These are phyloP conservation scores for Manacus vitellinus DNA, from an alignment of 2,113 vertebrate species.

Conservation along the genomic window DNA sequence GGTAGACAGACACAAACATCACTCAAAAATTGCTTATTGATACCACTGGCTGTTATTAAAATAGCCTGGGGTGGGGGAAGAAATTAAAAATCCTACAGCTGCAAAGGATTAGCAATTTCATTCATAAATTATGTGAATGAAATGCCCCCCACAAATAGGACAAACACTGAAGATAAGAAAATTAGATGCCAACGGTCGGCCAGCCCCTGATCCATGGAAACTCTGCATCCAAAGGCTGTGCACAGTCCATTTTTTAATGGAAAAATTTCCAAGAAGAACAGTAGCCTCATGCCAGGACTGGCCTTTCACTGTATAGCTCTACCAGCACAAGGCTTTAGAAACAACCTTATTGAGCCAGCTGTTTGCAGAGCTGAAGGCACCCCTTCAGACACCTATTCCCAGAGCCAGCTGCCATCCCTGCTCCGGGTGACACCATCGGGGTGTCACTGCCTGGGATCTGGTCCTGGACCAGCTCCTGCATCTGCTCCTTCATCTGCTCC, in stretches of 20 bases:
- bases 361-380: background rate
- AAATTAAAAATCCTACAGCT: background rate
- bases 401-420: background rate
- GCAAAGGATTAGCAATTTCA: background rate
- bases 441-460: background rate
- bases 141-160: background rate
- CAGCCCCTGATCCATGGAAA: background rate
- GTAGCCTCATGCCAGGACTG: background rate
- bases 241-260: background rate
- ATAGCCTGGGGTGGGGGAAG: background rate
- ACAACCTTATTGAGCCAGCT: background rate
- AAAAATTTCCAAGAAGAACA: background rate
- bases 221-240: background rate
- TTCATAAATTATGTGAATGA: background rate
- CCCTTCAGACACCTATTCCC: background rate
- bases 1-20: background rate
- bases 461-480: conserved; percentile 24
- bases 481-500: conserved; percentile 15
- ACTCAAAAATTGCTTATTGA: background rate
- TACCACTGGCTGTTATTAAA: background rate
- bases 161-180: background rate
- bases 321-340: background rate
- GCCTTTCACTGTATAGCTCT: background rate
- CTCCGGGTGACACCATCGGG: background rate
- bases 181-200: background rate